Percentiles rank a stretch among this genome's conserved stretches.
Conservation (phyloP, 2,113 vertebrate species). For the Perognathus longimembris region DNA sequence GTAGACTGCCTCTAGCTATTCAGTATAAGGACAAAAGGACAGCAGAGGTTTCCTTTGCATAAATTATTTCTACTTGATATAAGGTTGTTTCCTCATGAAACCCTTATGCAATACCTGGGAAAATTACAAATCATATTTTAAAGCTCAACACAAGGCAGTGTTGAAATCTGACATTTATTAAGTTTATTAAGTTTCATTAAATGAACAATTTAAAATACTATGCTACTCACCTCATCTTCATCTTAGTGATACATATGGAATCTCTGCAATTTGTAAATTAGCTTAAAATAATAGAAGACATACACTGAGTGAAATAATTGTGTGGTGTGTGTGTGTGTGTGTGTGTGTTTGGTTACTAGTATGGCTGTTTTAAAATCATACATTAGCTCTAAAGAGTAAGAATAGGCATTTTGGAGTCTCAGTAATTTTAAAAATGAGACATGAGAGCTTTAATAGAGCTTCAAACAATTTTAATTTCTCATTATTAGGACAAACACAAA, state of each 20-base stretch:
- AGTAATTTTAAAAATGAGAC: neutral
- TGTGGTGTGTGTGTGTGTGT: accelerated
- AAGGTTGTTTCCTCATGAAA: neutral
- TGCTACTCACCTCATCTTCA: neutral
- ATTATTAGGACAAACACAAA: neutral
- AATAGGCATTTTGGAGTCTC: neutral
- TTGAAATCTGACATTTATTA: neutral
- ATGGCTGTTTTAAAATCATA: neutral
- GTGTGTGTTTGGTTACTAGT: neutral
- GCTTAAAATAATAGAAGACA: neutral
- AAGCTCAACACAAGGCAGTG: neutral
- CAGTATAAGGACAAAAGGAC: neutral
- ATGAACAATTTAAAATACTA: neutral
- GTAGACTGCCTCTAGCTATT: neutral
- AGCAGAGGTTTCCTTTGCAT: neutral
- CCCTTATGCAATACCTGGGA: neutral
- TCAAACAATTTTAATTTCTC: neutral
- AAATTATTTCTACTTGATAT: slow-evolving; percentile 27
- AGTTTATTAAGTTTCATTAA: neutral
- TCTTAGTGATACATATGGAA: neutral
- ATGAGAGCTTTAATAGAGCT: neutral
- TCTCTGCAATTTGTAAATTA: neutral
- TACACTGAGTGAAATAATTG: neutral
- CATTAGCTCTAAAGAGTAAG: neutral
- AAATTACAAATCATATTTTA: slow-evolving; percentile 37